These are phyloP conservation scores for Abramis brama DNA, from an alignment of 2,113 vertebrate genomes.

Conservation along the genomic window DNA sequence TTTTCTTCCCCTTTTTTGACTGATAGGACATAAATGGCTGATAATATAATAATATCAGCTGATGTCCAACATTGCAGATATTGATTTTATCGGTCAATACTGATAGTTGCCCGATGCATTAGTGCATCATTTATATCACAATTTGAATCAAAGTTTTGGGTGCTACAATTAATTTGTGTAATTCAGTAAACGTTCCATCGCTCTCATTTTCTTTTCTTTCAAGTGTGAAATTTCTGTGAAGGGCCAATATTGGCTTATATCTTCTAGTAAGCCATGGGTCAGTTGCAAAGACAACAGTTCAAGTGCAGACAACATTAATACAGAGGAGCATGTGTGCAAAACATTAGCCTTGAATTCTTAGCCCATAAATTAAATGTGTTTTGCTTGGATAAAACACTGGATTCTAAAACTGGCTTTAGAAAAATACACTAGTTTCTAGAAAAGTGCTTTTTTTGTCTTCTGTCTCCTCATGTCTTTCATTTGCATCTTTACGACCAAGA, in stretches of 20 bases:
- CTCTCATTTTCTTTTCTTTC: not conserved
- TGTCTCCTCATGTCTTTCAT: conserved; percentile 36
- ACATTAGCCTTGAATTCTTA: conserved; percentile 50
- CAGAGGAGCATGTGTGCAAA: conserved; percentile 52
- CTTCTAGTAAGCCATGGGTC: conserved; percentile 53
- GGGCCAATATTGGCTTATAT: conserved; percentile 42
- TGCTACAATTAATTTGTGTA: not conserved
- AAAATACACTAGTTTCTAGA: conserved; percentile 30
- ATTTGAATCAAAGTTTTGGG: not conserved
- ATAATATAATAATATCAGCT: not conserved
- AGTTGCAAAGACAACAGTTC: conserved; percentile 57
- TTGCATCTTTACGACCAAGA: conserved; percentile 43
- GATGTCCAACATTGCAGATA: not conserved
- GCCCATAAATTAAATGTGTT: conserved; percentile 59
- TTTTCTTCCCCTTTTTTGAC: not conserved
- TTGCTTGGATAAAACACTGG: conserved; percentile 52
- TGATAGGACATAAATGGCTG: not conserved
- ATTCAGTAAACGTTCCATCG: not conserved
- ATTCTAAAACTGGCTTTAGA: conserved; percentile 45
- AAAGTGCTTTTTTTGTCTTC: conserved; percentile 38
- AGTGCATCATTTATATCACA: not conserved
- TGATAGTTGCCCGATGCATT: not conserved
- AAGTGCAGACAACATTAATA: conserved; percentile 52
- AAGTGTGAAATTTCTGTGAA: conserved; percentile 8
- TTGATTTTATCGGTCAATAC: not conserved